Base-by-base conservation (phyloP, 2,888 invertebrate genomes). In the Dynastes tityus region DNA sequence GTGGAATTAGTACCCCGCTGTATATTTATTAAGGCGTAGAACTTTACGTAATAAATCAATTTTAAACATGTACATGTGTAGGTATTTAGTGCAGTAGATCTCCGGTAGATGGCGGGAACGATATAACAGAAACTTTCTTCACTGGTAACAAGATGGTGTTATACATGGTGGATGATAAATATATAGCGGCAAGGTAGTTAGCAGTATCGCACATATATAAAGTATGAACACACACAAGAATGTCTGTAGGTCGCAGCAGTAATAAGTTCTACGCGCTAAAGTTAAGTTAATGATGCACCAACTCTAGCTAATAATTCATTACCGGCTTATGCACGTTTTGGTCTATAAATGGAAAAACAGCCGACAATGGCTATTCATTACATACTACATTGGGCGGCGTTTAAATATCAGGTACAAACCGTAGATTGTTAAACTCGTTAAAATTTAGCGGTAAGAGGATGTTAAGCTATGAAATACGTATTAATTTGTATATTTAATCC, bases 31-130 rank as follows among this genome's bases (percentile, higher is more conserved):
- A 73, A 11, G 9, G 73, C 3, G 55, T 58, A 40, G 45, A 73
- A 73, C 58, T 73, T 70, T 61, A 40, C 29, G 6, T 58, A 73
- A 73, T 73, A 73, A 73, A 73, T 73, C 73, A 58, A 73, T 58
- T 73, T 58, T 73, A 58, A 73, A 58, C 40, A 22, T 58, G 37
- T 11, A 40, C 9, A 29, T 32, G 51, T 53, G 29, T 53, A 70
- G n/a, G 58, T 73, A 73, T 73, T 73, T 73, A 73, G 22, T 55
- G 58, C 45, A 67, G 67, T 67, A 73, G 73, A 37, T 73, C 68
- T 49, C 55, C 32, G 6, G 58, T 73, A 73, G 73, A 73, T 73
- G 40, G 58, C 51, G 58, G 6, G 6, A 27, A 40, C 58, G 37
- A 58, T 73, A 32, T 73, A 73, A 58, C 37, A 16, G 73, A 58